phyloP scores from a whole-genome alignment of 2,797 vertebrate species.

The Coranthus polyacanthus region DNA sequence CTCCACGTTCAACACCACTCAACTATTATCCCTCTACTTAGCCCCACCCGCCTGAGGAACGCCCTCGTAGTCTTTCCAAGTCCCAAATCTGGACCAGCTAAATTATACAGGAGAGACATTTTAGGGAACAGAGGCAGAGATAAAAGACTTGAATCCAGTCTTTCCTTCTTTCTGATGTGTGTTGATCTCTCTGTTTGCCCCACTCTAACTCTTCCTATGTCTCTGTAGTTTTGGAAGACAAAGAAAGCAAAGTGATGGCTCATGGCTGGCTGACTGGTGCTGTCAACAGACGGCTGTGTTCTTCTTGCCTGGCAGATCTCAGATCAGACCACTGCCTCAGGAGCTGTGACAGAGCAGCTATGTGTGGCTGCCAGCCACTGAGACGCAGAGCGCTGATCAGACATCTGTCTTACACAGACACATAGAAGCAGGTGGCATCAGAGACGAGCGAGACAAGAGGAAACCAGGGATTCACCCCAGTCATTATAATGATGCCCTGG shows the following conservation, averaged over 20 bases:
- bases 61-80: conserved; percentile 69
- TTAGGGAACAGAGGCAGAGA: conserved; percentile 55
- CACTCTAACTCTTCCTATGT: conserved; percentile 13
- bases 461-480: conserved; percentile 35
- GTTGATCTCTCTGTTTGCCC: conserved; percentile 40
- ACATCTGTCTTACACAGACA: conserved; percentile 60
- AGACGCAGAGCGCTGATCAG: conserved; percentile 57
- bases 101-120: conserved; percentile 79
- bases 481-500: conserved; percentile 46
- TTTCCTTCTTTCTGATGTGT: conserved; percentile 34
- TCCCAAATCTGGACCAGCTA: conserved; percentile 75
- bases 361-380: conserved; percentile 45
- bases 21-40: conserved; percentile 62
- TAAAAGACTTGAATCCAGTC: conserved; percentile 36
- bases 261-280: conserved; percentile 44
- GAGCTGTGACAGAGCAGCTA: conserved; percentile 53
- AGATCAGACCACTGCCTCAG: conserved; percentile 59
- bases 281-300: conserved; percentile 52
- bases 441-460: conserved; percentile 19
- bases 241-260: conserved; percentile 59
- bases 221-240: conserved; percentile 47
- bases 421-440: conserved; percentile 42
- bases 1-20: conserved; percentile 67
- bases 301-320: conserved; percentile 62
- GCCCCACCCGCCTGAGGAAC: conserved; percentile 73